Percentiles rank a stretch among this genome's conserved stretches.
Evolutionary conservation across 1,140 invertebrate genomes (phyloP).

Genomic region (Drosophila chauvacae): DNA sequence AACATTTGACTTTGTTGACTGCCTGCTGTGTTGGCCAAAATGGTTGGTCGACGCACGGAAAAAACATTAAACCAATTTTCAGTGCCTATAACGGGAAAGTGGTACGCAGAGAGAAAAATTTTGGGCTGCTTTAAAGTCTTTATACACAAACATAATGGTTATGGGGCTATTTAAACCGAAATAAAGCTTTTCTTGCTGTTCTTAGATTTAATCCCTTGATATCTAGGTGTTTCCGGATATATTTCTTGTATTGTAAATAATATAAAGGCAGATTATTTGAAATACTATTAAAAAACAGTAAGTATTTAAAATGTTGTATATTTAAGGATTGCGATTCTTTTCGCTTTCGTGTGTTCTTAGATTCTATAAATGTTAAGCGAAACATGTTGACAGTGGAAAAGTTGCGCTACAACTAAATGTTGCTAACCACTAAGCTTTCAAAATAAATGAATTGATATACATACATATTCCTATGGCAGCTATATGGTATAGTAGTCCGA

Average conservation of each 20-base stretch:
- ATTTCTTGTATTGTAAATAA: not conserved
- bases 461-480: too few relatives aligned
- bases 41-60: constrained; percentile 55
- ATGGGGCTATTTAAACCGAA: not conserved
- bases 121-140: not conserved
- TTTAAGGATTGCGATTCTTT: too few relatives aligned
- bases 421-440: too few relatives aligned
- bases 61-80: constrained; percentile 78
- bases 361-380: too few relatives aligned
- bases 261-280: too few relatives aligned
- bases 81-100: constrained; percentile 59
- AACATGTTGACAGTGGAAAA: too few relatives aligned
- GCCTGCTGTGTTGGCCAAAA: constrained; percentile 64
- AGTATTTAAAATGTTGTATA: too few relatives aligned
- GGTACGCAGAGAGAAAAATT: constrained; percentile 5
- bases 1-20: constrained; percentile 80
- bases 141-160: not conserved
- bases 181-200: not conserved
- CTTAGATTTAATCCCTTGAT: not conserved
- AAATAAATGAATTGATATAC: too few relatives aligned
- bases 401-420: too few relatives aligned
- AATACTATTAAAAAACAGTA: too few relatives aligned
- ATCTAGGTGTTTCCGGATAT: not conserved
- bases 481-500: too few relatives aligned
- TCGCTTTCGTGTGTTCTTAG: too few relatives aligned